Evolutionary conservation across 2,888 invertebrate genomes (phyloP), one percentile per base, ranked within the genome.

Genomic region (Aphodius sticticus): DNA sequence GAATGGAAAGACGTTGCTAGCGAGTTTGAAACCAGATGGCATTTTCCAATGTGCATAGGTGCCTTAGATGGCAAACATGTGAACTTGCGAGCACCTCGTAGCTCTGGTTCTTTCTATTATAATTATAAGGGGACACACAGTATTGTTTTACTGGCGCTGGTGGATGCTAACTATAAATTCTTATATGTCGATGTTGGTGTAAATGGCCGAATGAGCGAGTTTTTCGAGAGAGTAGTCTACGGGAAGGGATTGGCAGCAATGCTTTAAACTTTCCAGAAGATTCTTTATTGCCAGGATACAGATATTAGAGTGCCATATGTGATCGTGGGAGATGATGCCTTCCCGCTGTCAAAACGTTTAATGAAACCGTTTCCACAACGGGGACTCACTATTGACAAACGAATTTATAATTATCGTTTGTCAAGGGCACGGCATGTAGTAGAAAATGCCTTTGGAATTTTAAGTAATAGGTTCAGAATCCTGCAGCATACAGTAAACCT

Each of bases 21-120:
- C 14, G 70, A 79, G 12, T 79, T 78, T 76, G 14, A 78, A 16
- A 26, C 37, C 38, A 2, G 36, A 14, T 86, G 85, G 85, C 82
- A 84, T 81, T 80, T 83, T 70, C 84, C 85, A 16, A 79, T 86
- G 80, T 81, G 82, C 53, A n/a, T 85, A 15, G 83, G 83, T 9
- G 82, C 83, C 6, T 7, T 84, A 14, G 84, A 83, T 81, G 84
- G 85, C 6, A 84, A 86, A 79, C 85, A 86, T 79, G 80, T 85
- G 35, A 69, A 36, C 12, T 77, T 81, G 7, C 72, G 75, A 70
- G 80, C 83, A 74, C 84, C 83, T 35, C 36, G 12, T 15, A 78
- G 82, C 76, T 71, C 81, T 76, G 86, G 86, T 16, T 85, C 83
- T 53, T 53, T 77, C n/a, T 85, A 83, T 79, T 85, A 78, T 75